Percentiles rank a stretch among this genome's conserved stretches.
Conservation (phyloP, 2,113 vertebrate species). For the Planiliza haematocheilus region DNA sequence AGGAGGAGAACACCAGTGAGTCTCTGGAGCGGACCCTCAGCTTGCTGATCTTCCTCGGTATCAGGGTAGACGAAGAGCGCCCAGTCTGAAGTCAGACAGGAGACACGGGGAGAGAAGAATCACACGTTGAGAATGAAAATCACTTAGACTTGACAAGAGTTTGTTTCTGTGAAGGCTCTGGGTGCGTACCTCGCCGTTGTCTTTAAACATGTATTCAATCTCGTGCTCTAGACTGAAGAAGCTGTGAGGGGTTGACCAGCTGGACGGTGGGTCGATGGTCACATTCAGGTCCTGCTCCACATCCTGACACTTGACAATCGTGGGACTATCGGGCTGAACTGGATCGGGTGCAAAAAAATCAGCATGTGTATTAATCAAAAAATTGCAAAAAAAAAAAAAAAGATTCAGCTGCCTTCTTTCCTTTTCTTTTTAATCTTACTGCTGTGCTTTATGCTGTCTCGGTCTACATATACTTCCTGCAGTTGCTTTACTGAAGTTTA, state of each 20-base stretch:
- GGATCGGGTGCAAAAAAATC: background rate
- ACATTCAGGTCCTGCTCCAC: slow-evolving; percentile 50
- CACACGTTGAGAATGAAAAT: background rate
- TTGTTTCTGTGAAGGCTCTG: background rate
- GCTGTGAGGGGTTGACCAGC: slow-evolving; percentile 81
- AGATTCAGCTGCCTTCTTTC: too few species aligned
- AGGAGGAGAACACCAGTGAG: slow-evolving; percentile 70
- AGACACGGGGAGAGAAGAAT: slow-evolving; percentile 21
- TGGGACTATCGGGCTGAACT: slow-evolving; percentile 75
- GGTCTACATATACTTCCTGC: background rate
- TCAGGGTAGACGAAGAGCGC: slow-evolving; percentile 15
- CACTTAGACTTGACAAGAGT: background rate
- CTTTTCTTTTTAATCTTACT: too few species aligned
- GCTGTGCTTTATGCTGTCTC: too few species aligned
- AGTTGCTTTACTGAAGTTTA: background rate
- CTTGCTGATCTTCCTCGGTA: slow-evolving; percentile 65
- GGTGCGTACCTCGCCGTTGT: slow-evolving; percentile 72
- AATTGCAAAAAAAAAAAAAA: background rate
- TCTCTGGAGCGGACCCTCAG: slow-evolving; percentile 82
- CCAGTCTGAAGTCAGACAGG: slow-evolving; percentile 35
- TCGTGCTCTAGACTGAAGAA: slow-evolving; percentile 82
- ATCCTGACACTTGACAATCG: slow-evolving; percentile 50
- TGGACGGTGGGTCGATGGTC: slow-evolving; percentile 67
- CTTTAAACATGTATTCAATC: slow-evolving; percentile 70
- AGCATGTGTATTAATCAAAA: background rate